Conservation (phyloP, 2,888 invertebrate genomes). For the Drosophila rellima region DNA sequence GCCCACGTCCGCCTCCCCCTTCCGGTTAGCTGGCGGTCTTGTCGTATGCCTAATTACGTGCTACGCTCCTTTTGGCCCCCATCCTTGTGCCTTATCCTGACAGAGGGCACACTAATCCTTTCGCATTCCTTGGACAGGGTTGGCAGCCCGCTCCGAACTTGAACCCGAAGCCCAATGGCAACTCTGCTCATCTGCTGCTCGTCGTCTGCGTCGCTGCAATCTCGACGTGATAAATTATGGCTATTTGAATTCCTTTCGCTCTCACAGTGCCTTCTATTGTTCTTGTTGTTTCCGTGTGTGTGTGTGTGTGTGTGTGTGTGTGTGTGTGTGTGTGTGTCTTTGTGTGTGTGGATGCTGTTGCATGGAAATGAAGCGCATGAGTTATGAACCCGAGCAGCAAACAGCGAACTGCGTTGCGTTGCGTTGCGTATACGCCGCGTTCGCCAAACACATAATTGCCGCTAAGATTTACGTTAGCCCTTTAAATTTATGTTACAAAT, state of each 20-base stretch:
- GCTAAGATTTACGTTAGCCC: conserved; percentile 77
- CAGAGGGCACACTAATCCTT: conserved; percentile 53
- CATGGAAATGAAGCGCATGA: conserved; percentile 75
- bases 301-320: conserved; percentile 34
- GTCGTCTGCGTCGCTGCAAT: conserved; percentile 71
- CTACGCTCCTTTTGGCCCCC: conserved; percentile 20
- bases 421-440: conserved; percentile 66
- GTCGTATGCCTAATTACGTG: conserved; percentile 71
- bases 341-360: conserved; percentile 18
- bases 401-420: conserved; percentile 23
- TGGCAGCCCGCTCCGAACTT: conserved; percentile 12
- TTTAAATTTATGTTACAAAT: conserved; percentile 80
- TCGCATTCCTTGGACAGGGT: conserved; percentile 44
- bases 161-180: conserved; percentile 18
- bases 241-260: conserved; percentile 78
- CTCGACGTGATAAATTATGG: conserved; percentile 79
- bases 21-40: conserved; percentile 42
- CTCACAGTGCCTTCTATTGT: conserved; percentile 33
- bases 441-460: conserved; percentile 79
- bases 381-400: conserved; percentile 63
- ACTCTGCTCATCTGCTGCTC: conserved; percentile 55
- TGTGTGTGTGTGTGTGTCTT: conserved; percentile 29
- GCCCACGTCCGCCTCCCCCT: neutral
- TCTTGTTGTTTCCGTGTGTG: conserved; percentile 29
- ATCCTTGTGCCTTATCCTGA: neutral